Base-by-base conservation (phyloP, 2,888 invertebrate genomes). In the Prosapia bicincta region DNA sequence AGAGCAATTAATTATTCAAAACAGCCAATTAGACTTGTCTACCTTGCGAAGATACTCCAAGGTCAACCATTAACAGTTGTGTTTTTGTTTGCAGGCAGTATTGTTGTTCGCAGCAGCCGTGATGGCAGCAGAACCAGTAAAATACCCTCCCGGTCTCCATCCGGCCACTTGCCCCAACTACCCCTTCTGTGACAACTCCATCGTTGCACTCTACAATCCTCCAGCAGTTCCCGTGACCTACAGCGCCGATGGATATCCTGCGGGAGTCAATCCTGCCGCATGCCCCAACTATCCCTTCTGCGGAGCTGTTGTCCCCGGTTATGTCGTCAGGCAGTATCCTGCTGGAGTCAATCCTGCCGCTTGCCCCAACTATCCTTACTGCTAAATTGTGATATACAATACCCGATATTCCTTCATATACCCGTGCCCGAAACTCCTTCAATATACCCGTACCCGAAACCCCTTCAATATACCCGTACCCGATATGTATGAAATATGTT, bases 241-340 rank as follows among this genome's bases (percentile, higher is more conserved):
- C 28, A 65, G 71, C 72, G 71, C 15, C 65, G 54, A 54, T 43
- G 54, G 15, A 71, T 88, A 88, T 82, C 88, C 88, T n/a, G 88
- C 88, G n/a, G 86, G 85, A 78, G 85, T 89, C 78, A 85, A 86
- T 80, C 85, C 89, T 10, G 87, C 89, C 6, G 84, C 86, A 54
- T 89, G 89, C 85, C 89, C 89, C 78, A 89, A 89, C 86, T 89
- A 89, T 84, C 89, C 89, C 0, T 88, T 87, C 86, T 89, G 89
- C 78, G 54, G 54, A 20, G 54, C 54, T 20, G 54, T 20, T 20
- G 83, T 77, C 86, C 87, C 74, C 86, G 86, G 79, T 10, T 66
- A 74, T 26, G 68, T 71, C 69, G 71, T n/a, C 65, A 1, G 54
- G 32, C 38, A 15, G 70, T 88, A 88, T 82, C 88, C 88, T n/a